These are phyloP conservation scores for Masticophis lateralis DNA, from an alignment of 2,797 vertebrate species.

Conservation along the genomic window DNA sequence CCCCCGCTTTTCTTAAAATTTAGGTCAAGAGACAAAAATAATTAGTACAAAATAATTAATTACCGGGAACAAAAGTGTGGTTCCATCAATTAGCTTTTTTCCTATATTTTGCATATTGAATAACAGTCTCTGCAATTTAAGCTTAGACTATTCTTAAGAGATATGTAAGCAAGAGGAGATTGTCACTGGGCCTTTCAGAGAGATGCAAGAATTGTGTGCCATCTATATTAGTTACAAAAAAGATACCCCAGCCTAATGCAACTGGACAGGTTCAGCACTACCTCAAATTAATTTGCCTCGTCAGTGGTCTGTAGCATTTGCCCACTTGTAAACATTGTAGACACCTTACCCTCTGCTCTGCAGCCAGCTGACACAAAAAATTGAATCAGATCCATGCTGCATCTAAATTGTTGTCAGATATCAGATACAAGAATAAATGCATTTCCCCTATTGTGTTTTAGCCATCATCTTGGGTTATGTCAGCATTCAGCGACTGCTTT, in stretches of 20 bases:
- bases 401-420: conserved; percentile 61
- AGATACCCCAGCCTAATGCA: conserved; percentile 49
- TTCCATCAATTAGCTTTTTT: background rate
- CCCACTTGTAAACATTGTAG: conserved; percentile 53
- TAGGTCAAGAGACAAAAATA: background rate
- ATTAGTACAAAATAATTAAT: background rate
- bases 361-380: conserved; percentile 64
- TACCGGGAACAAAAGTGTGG: background rate
- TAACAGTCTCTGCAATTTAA: background rate
- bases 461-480: conserved; percentile 55
- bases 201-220: conserved; percentile 10
- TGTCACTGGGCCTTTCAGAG: conserved; percentile 27
- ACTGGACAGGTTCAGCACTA: conserved; percentile 56
- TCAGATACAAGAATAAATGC: conserved; percentile 60
- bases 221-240: conserved; percentile 45
- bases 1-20: background rate
- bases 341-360: conserved; percentile 55
- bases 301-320: conserved; percentile 54
- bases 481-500: conserved; percentile 29
- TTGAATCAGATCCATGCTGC: conserved; percentile 62
- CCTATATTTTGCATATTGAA: background rate
- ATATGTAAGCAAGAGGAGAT: conserved; percentile 5
- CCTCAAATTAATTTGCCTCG: conserved; percentile 56
- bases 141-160: conserved; percentile 32
- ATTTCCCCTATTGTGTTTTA: conserved; percentile 51